Conservation (phyloP, 2,113 vertebrate species). For the Microcebus griseorufus region DNA sequence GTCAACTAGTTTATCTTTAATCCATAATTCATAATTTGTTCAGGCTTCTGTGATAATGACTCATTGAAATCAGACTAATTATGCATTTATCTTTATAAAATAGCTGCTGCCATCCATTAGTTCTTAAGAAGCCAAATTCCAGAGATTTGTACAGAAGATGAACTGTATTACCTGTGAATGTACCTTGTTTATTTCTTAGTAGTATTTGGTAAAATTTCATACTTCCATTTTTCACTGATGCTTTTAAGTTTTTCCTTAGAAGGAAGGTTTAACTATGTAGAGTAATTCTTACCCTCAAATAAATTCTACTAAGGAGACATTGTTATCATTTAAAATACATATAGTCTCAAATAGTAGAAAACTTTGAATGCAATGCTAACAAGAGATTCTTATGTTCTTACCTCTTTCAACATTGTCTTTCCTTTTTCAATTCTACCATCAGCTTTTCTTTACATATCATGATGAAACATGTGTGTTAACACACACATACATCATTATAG, state of each 20-base stretch:
- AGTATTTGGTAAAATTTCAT: background rate
- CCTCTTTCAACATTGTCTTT: background rate
- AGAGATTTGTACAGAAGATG: background rate
- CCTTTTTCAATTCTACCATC: background rate
- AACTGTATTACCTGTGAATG: background rate
- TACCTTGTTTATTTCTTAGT: background rate
- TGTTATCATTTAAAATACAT: background rate
- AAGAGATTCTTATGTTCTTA: background rate
- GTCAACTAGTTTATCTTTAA: conserved; percentile 52
- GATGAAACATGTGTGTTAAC: background rate
- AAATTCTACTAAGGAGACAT: background rate
- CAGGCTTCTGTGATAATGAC: conserved; percentile 24
- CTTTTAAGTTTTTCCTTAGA: background rate
- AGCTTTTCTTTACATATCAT: background rate
- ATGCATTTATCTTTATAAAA: conserved; percentile 52
- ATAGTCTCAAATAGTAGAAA: background rate
- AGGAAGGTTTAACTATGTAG: background rate
- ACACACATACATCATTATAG: background rate
- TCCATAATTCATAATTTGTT: conserved; percentile 53
- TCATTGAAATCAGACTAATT: conserved; percentile 28
- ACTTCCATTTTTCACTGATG: background rate
- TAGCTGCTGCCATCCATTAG: background rate
- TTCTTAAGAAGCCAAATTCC: background rate
- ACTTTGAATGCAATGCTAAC: background rate
- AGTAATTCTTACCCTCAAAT: background rate